phyloP scores from a whole-genome alignment of 2,113 vertebrate species.

The Bubo blakistoni region DNA sequence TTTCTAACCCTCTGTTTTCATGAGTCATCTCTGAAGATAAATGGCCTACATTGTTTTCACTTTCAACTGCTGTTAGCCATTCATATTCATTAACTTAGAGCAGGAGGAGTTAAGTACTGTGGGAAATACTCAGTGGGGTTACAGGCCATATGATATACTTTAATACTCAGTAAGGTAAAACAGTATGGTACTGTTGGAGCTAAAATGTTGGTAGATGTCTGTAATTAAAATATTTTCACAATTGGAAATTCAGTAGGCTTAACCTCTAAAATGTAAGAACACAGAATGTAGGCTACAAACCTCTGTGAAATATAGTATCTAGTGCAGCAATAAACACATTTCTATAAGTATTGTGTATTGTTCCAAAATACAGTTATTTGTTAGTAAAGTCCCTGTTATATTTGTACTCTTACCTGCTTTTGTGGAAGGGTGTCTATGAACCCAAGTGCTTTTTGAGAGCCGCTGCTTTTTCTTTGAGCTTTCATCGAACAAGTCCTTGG shows the following conservation, averaged over 20 bases:
- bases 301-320: not conserved
- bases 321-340: not conserved
- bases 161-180: not conserved
- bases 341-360: not conserved
- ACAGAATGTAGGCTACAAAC: not conserved
- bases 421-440: not conserved
- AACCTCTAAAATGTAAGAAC: not conserved
- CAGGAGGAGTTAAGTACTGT: not conserved
- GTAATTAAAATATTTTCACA: not conserved
- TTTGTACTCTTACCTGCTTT: not conserved
- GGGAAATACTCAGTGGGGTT: not conserved
- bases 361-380: not conserved
- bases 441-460: not conserved
- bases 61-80: not conserved
- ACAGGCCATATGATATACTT: not conserved
- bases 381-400: not conserved
- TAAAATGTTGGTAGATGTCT: not conserved
- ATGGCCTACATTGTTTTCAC: not conserved
- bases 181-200: not conserved
- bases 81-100: not conserved
- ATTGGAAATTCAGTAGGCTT: not conserved
- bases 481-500: not conserved
- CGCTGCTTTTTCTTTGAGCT: not conserved
- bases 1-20: not conserved
- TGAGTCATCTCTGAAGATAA: not conserved